These are phyloP conservation scores for Planiliza haematocheilus DNA, from an alignment of 2,113 vertebrate genomes.

Conservation along the genomic window DNA sequence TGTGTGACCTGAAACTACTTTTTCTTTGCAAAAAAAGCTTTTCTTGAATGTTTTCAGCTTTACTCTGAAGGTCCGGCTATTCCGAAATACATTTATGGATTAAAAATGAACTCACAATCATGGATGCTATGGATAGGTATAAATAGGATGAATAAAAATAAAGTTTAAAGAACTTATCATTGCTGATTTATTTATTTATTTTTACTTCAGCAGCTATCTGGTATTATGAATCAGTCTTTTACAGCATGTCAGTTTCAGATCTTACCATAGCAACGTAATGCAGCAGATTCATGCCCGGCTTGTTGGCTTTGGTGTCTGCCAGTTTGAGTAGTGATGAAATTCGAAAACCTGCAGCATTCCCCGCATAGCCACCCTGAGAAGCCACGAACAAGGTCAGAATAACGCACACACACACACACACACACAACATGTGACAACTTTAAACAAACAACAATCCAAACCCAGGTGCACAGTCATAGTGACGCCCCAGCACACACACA, in stretches of 20 bases:
- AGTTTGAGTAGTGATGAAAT: constrained; percentile 87
- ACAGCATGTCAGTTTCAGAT: not conserved
- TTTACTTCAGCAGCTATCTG: not conserved
- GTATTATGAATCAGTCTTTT: no score
- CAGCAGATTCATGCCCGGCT: constrained; percentile 88
- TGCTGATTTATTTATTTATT: not conserved
- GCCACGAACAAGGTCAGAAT: constrained; percentile 56
- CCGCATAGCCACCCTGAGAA: constrained; percentile 86
- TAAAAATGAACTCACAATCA: no score
- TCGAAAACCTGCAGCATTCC: constrained; percentile 87
- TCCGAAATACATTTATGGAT: not conserved
- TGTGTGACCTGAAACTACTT: not conserved
- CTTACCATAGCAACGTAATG: constrained; percentile 91
- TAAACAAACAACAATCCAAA: constrained; percentile 71
- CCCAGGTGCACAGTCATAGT: constrained; percentile 48
- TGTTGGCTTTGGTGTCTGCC: constrained; percentile 89
- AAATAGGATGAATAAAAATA: no score
- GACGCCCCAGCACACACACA: constrained; percentile 43
- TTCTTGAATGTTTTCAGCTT: no score
- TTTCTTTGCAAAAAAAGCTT: not conserved
- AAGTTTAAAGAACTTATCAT: not conserved
- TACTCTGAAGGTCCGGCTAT: not conserved
- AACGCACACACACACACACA: constrained; percentile 18
- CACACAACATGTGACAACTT: constrained; percentile 38
- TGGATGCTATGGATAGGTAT: no score